A percentile compares a stretch with the other conserved stretches of the same genome.
Evolutionary conservation across 2,797 vertebrate species (phyloP).

Genomic region (Sebastes hopkinsi): DNA sequence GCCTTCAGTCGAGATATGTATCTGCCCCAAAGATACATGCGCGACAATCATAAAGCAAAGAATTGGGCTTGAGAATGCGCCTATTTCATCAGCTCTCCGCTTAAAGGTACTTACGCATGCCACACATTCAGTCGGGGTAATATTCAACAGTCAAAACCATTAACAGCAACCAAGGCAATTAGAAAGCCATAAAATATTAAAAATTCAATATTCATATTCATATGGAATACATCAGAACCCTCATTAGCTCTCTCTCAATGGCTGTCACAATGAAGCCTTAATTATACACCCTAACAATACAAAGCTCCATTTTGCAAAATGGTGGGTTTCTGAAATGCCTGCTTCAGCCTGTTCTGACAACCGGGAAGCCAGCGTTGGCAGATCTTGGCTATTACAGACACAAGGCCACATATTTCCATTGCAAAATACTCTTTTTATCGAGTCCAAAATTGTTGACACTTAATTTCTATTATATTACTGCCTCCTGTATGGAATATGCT

Average conservation of each 20-base stretch:
- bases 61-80: conserved; percentile 25
- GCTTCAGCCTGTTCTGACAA: conserved; percentile 56
- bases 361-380: conserved; percentile 37
- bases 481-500: conserved; percentile 48
- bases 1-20: conserved; percentile 59
- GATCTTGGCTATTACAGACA: conserved; percentile 48
- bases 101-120: conserved; percentile 51
- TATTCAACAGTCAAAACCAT: conserved; percentile 71
- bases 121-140: conserved; percentile 60
- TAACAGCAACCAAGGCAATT: conserved; percentile 76
- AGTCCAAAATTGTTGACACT: conserved; percentile 54
- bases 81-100: conserved; percentile 37
- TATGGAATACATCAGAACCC: conserved; percentile 78
- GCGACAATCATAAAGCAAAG: conserved; percentile 31
- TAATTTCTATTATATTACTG: conserved; percentile 44
- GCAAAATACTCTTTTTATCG: conserved; percentile 37
- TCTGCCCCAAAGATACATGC: conserved; percentile 59
- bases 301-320: conserved; percentile 76
- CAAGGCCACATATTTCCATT: conserved; percentile 37
- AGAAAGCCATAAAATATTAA: conserved; percentile 82
- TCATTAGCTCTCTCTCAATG: conserved; percentile 78
- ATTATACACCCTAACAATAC: conserved; percentile 80
- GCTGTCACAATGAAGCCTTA: conserved; percentile 78
- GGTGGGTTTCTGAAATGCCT: conserved; percentile 65
- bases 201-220: conserved; percentile 79